These are phyloP conservation scores for Anabas testudineus DNA, from an alignment of 2,797 vertebrate genomes.

Conservation along the genomic window DNA sequence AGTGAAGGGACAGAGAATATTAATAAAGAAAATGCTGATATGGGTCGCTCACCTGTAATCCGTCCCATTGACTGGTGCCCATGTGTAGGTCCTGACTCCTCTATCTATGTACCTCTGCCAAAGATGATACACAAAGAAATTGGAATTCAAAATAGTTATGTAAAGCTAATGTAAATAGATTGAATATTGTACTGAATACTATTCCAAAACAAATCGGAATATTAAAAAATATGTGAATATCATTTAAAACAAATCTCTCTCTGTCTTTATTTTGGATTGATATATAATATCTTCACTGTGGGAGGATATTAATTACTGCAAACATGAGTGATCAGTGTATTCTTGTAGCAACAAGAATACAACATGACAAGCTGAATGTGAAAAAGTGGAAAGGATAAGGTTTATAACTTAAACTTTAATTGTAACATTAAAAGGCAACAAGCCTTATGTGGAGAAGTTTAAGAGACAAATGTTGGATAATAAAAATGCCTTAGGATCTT, in stretches of 20 bases:
- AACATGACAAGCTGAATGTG: not conserved
- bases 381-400: not conserved
- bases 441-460: not conserved
- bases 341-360: not conserved
- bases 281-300: not conserved
- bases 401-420: too few species aligned
- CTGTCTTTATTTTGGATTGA: not conserved
- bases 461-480: not conserved
- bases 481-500: not conserved
- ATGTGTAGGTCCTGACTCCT: conserved; percentile 95
- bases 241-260: too few species aligned
- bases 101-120: conserved; percentile 97
- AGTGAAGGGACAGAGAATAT: not conserved
- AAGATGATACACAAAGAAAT: conserved; percentile 31
- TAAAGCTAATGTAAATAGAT: not conserved
- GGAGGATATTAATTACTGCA: not conserved
- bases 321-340: not conserved
- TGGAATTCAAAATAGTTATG: conserved; percentile 2
- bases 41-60: conserved; percentile 94
- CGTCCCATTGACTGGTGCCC: conserved; percentile 96
- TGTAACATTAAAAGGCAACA: too few species aligned
- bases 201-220: not conserved
- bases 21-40: not conserved
- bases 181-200: not conserved
- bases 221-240: not conserved